Evolutionary conservation across 2,113 vertebrate genomes (phyloP).

Genomic region (Sciurus niger): DNA sequence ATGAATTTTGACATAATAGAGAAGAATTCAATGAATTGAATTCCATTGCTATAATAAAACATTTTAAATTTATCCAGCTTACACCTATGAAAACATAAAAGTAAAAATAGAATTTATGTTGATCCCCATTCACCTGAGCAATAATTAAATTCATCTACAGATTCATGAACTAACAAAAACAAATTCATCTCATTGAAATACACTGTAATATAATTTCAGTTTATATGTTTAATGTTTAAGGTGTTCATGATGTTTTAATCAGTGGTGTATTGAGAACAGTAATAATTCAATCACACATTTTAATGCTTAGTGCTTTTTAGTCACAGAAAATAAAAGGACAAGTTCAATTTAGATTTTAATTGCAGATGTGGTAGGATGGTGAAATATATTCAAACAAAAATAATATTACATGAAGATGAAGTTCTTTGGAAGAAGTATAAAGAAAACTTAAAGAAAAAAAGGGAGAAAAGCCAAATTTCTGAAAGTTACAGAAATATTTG

Average conservation of each 20-base stretch:
- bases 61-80: slow-evolving; percentile 20
- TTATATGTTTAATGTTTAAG: slow-evolving; percentile 20
- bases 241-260: background rate
- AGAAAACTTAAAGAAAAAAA: slow-evolving; percentile 32
- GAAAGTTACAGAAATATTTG: slow-evolving; percentile 37
- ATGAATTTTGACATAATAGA: slow-evolving; percentile 8
- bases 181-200: background rate
- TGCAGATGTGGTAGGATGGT: background rate
- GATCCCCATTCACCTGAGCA: background rate
- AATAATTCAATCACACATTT: slow-evolving; percentile 39
- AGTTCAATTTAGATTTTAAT: slow-evolving; percentile 39
- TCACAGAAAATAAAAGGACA: slow-evolving; percentile 31
- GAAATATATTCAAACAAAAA: background rate
- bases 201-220: slow-evolving; percentile 13
- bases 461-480: background rate
- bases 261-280: background rate
- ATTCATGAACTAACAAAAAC: background rate
- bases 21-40: slow-evolving; percentile 48
- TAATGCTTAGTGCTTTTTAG: background rate
- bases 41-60: slow-evolving; percentile 20
- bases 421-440: background rate
- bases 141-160: background rate
- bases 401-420: background rate
- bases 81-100: background rate
- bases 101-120: slow-evolving; percentile 28